Conservation (phyloP, 2,113 vertebrate species). For the Prunella fulvescens region DNA sequence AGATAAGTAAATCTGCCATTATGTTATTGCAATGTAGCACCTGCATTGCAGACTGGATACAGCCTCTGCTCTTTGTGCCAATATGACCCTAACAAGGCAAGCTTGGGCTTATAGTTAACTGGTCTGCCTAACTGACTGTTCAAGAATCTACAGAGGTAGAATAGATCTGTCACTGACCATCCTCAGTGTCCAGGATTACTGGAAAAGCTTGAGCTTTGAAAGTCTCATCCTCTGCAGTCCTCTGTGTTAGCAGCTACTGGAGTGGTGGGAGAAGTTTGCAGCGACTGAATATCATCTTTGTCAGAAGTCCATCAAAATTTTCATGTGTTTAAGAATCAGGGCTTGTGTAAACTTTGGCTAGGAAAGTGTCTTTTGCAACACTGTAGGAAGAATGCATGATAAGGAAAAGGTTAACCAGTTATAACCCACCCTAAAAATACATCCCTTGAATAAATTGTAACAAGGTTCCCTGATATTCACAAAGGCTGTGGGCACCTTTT, state of each 20-base stretch:
- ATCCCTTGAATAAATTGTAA: background rate
- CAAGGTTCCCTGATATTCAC: background rate
- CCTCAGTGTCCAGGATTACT: background rate
- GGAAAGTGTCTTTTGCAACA: background rate
- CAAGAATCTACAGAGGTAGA: background rate
- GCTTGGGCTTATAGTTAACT: background rate
- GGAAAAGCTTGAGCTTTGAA: background rate
- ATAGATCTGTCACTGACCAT: background rate
- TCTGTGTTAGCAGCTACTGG: background rate
- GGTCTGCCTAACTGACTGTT: background rate
- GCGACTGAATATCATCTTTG: background rate
- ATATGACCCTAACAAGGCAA: background rate
- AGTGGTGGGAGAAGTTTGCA: background rate
- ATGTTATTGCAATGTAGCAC: background rate
- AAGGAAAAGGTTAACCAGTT: background rate
- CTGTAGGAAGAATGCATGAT: background rate
- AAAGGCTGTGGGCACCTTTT: background rate
- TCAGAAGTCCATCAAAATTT: background rate
- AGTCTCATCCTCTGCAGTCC: background rate
- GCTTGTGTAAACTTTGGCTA: background rate
- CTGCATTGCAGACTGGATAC: background rate
- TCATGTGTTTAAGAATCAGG: background rate
- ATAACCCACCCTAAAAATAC: background rate
- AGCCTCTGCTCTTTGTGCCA: background rate
- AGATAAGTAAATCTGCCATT: background rate